phyloP scores from a whole-genome alignment of 2,113 vertebrate genomes.

The Callionymus lyra region DNA sequence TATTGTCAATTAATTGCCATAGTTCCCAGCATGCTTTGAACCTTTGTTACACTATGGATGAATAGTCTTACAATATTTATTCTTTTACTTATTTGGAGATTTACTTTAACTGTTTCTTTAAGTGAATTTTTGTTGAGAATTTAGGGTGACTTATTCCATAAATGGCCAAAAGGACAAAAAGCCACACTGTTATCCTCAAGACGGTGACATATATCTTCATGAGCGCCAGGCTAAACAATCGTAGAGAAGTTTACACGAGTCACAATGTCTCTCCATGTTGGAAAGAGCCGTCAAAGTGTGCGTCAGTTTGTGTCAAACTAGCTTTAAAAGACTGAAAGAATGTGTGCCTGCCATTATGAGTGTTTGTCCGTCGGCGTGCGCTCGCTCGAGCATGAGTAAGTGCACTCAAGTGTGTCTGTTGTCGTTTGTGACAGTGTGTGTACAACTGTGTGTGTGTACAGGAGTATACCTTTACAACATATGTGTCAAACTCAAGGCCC shows the following conservation, averaged over 20 bases:
- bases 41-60: background rate
- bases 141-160: constrained; percentile 31
- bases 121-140: constrained; percentile 14
- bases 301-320: background rate
- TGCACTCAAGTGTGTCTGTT: constrained; percentile 31
- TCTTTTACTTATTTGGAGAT: too few relatives aligned
- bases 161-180: constrained; percentile 29
- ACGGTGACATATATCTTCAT: constrained; percentile 27
- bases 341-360: constrained; percentile 8
- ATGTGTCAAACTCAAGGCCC: too few relatives aligned
- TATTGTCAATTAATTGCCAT: constrained; percentile 21
- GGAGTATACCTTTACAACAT: constrained; percentile 37
- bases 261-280: constrained; percentile 24
- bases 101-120: too few relatives aligned
- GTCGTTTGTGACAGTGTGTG: constrained; percentile 16
- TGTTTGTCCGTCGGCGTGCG: constrained; percentile 14
- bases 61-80: background rate
- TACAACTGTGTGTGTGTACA: constrained; percentile 13
- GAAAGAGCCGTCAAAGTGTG: constrained; percentile 18
- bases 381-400: constrained; percentile 28
- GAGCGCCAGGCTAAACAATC: constrained; percentile 51
- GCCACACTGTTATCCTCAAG: background rate
- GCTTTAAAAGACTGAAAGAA: constrained; percentile 1
- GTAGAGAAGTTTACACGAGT: constrained; percentile 49
- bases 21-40: constrained; percentile 16